These are phyloP conservation scores for Altica lythri DNA, from an alignment of 2,888 invertebrate genomes.

Conservation along the genomic window DNA sequence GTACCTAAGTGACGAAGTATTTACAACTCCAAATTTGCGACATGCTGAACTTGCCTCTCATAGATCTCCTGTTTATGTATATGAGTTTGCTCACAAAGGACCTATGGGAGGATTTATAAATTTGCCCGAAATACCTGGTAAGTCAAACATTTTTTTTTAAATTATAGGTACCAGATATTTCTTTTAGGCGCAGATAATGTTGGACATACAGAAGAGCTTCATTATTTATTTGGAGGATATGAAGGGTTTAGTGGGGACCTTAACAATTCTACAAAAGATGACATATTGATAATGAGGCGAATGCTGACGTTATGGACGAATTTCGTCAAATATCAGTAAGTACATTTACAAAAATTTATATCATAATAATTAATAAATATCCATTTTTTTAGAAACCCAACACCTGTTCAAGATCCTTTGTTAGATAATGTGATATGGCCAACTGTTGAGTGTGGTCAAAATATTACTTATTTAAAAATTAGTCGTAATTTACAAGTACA, in stretches of 20 bases:
- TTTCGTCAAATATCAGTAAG: constrained; percentile 30
- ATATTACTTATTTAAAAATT: constrained; percentile 24
- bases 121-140: constrained; percentile 19
- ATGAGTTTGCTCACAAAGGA: constrained; percentile 28
- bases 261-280: constrained; percentile 11
- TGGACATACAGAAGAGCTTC: constrained; percentile 28
- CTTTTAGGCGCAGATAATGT: constrained; percentile 22
- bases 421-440: constrained; percentile 27
- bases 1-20: constrained; percentile 23
- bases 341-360: background rate
- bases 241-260: constrained; percentile 14
- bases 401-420: constrained; percentile 18
- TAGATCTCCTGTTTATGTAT: constrained; percentile 15
- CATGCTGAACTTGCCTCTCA: constrained; percentile 24
- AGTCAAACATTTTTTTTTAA: background rate
- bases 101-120: constrained; percentile 21
- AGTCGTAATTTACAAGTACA: constrained; percentile 19
- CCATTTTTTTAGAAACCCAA: constrained; percentile 25
- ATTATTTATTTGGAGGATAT: constrained; percentile 27
- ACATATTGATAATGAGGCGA: constrained; percentile 26
- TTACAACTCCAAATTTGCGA: constrained; percentile 21
- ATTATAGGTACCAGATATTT: background rate
- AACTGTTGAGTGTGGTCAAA: background rate
- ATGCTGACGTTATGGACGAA: constrained; percentile 31
- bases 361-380: background rate